Evolutionary conservation across 2,797 vertebrate genomes (phyloP).

Genomic region (Morus bassanus): DNA sequence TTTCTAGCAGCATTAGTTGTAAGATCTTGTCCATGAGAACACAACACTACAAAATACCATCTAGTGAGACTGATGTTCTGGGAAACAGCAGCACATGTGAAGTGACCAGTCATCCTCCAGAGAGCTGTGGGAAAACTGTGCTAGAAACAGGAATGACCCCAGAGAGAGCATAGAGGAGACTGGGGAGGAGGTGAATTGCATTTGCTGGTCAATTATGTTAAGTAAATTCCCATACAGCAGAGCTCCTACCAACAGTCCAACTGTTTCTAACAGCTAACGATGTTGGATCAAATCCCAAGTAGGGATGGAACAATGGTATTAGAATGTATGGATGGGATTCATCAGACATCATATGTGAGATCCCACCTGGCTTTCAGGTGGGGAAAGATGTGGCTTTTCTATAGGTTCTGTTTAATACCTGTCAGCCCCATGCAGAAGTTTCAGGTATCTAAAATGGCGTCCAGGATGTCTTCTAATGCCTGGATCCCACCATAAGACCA

Average conservation of each 20-base stretch:
- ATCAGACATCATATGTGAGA: background rate
- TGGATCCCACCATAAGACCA: background rate
- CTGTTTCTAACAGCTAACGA: background rate
- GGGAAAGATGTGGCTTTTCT: background rate
- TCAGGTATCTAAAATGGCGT: background rate
- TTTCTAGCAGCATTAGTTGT: background rate
- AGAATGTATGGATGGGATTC: background rate
- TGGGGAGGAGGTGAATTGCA: background rate
- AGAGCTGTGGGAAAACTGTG: background rate
- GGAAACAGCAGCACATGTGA: background rate
- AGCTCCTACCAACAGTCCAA: background rate
- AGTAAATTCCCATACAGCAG: background rate
- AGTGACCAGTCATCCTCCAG: background rate
- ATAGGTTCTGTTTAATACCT: background rate
- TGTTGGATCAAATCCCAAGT: background rate
- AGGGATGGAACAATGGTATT: background rate
- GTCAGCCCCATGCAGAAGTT: background rate
- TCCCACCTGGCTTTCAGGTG: background rate
- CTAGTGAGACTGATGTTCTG: background rate
- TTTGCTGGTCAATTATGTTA: background rate
- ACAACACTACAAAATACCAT: background rate
- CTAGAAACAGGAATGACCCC: background rate
- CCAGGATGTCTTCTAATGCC: background rate
- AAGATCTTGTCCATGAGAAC: background rate
- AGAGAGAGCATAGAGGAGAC: background rate